Evolutionary conservation across 2,888 invertebrate species (phyloP), one percentile per base, ranked within the genome.

Genomic region (Eulithis prunata): DNA sequence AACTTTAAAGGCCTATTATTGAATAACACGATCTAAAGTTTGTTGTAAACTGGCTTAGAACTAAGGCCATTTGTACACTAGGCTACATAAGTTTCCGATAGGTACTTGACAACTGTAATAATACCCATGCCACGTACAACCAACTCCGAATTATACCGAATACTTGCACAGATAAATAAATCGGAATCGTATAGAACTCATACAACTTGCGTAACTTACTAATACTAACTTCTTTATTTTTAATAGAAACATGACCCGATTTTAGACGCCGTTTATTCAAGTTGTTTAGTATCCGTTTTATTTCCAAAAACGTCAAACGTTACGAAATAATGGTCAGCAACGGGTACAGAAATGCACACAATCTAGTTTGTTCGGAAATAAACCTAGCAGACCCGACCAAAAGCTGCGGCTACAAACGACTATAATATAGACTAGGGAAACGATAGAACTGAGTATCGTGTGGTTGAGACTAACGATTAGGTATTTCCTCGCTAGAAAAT

Each of bases 361-460:
- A 69, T 63, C 73, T 70, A 68, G 70, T 65, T 62, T 69, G 60
- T 71, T 70, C 75, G 78, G 72, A 78, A 78, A 77, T 78, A 69
- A 76, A 74, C 59, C 68, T 68, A 68, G 71, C 74, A 72, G 52
- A 65, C 66, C 68, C 70, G 62, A 68, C 66, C 70, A 59, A 64
- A 64, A 47, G 56, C 52, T 38, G 59, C 12, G 52, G 32, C 60
- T 61, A 57, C 57, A 57, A 61, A 61, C 43, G 53, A 43, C 57
- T 53, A 32, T 38, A 57, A 4, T 46, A 62, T 62, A 41, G 46
- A 61, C 53, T 61, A 32, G 46, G 32, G 54, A 54, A 57, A 57
- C n/a, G 46, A 65, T 57, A 61, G 14, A 49, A 53, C 32, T 57
- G 53, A 46, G 36, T 61, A 38, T 47, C 53, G 59, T 53, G 53